These are phyloP conservation scores for Salticus scenicus DNA, from an alignment of 2,888 invertebrate species.

Conservation along the genomic window DNA sequence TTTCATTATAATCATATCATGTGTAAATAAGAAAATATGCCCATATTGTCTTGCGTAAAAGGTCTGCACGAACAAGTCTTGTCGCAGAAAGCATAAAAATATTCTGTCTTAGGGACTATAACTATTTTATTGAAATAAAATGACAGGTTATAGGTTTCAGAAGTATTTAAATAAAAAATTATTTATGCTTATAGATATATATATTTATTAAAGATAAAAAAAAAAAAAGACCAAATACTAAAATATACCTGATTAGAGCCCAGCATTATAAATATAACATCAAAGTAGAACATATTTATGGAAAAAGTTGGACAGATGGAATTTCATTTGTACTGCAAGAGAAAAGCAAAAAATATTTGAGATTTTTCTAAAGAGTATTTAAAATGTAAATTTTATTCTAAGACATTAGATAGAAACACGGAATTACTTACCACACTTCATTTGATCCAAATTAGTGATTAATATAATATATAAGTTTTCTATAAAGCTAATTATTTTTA, in stretches of 20 bases:
- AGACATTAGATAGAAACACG: neutral
- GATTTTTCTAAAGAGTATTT: too few species aligned
- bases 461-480: neutral
- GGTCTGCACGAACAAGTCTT: too few species aligned
- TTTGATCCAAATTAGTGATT: neutral
- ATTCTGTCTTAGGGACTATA: too few species aligned
- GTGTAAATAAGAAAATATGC: too few species aligned
- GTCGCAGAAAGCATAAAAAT: too few species aligned
- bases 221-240: neutral
- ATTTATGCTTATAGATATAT: too few species aligned
- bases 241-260: conserved; percentile 50
- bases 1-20: too few species aligned
- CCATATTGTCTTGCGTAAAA: too few species aligned
- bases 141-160: neutral
- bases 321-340: neutral
- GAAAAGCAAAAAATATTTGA: neutral
- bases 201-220: neutral
- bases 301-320: too few species aligned
- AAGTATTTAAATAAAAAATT: too few species aligned
- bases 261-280: conserved; percentile 36
- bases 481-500: neutral
- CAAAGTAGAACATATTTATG: conserved; percentile 21
- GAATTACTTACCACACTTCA: neutral
- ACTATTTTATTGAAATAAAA: neutral
- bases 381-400: too few species aligned